phyloP scores from a whole-genome alignment of 2,113 vertebrate species.

The human region GRCh38 chr15:100339501-100340000 shows the following conservation, averaged over 20 bases:
- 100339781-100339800: background rate
- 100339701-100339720: background rate
- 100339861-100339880: background rate
- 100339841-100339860: background rate
- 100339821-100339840: background rate
- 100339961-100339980: background rate
- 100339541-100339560: background rate
- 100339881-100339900: background rate
- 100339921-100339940: too few species aligned
- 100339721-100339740: background rate
- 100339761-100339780: background rate
- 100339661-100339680: background rate
- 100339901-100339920: background rate
- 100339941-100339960: background rate
- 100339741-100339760: background rate
- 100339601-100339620: background rate
- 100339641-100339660: background rate
- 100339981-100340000: background rate
- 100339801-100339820: background rate
- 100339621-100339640: too few species aligned
- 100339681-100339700: background rate
- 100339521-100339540: slow-evolving; percentile 16
- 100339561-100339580: background rate
- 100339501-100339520: slow-evolving; percentile 33
- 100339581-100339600: too few species aligned